phyloP scores from a whole-genome alignment of 1,140 invertebrate genomes.

The Anoplophora glabripennis region DNA sequence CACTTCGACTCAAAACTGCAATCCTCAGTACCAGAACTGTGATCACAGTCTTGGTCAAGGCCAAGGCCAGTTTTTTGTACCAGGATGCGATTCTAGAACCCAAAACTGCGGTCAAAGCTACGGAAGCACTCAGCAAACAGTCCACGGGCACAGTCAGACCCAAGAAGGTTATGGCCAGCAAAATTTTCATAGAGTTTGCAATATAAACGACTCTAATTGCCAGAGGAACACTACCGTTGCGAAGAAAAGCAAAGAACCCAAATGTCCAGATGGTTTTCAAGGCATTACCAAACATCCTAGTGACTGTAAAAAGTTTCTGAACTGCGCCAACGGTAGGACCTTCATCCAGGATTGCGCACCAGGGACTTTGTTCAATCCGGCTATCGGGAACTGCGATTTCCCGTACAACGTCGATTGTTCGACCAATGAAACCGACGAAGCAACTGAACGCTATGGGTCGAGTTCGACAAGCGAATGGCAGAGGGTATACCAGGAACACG shows the following conservation, averaged over 20 bases:
- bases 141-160: not conserved
- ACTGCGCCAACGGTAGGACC: slow-evolving; percentile 60
- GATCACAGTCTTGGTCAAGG: not conserved
- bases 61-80: not conserved
- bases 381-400: slow-evolving; percentile 59
- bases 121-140: not conserved
- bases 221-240: not conserved
- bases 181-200: slow-evolving; percentile 24
- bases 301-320: slow-evolving; percentile 65
- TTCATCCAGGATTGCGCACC: slow-evolving; percentile 63
- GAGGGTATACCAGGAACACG: slow-evolving; percentile 1
- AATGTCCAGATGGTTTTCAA: slow-evolving; percentile 50
- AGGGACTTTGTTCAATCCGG: slow-evolving; percentile 65
- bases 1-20: no score
- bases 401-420: slow-evolving; percentile 56
- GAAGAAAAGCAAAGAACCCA: slow-evolving; percentile 7
- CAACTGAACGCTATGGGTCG: not conserved
- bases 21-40: slow-evolving; percentile 10
- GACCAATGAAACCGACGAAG: slow-evolving; percentile 10
- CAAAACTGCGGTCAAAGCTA: not conserved
- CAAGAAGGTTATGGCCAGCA: not conserved
- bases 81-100: not conserved
- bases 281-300: slow-evolving; percentile 61
- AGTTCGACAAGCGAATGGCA: not conserved
- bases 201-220: slow-evolving; percentile 19